A percentile compares a stretch with the other conserved stretches of the same genome.
Evolutionary conservation across 2,888 invertebrate species (phyloP).

Genomic region (Hoplodrina blanda): DNA sequence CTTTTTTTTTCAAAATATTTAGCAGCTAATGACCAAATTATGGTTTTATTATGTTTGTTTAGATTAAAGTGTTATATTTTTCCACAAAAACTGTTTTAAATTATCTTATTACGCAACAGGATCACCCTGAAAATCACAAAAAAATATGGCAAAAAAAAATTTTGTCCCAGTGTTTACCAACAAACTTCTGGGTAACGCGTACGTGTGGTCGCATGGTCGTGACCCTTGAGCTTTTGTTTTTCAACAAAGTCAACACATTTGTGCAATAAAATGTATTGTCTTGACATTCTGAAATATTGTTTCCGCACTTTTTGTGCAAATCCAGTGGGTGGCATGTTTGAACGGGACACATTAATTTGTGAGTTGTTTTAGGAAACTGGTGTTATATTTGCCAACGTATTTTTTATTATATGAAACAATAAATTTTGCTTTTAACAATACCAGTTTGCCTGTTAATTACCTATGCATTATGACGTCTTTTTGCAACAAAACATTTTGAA

Average conservation of each 20-base stretch:
- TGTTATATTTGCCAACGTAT: conserved; percentile 37
- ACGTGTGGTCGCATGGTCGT: conserved; percentile 87
- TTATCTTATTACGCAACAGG: neutral
- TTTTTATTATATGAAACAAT: conserved; percentile 22
- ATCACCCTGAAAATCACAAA: neutral
- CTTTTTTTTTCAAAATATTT: neutral
- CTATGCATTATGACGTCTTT: neutral
- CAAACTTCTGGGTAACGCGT: conserved; percentile 65
- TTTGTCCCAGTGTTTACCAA: conserved; percentile 31
- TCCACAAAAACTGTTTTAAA: neutral
- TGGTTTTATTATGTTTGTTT: too few relatives aligned
- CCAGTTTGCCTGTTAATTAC: conserved; percentile 12
- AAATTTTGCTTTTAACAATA: conserved; percentile 42
- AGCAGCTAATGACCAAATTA: too few relatives aligned
- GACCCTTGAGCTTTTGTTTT: conserved; percentile 68
- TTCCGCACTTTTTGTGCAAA: conserved; percentile 60
- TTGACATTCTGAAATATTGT: conserved; percentile 67
- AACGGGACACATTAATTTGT: conserved; percentile 38
- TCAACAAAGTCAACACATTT: conserved; percentile 77
- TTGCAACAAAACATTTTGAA: conserved; percentile 20
- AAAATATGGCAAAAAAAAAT: neutral
- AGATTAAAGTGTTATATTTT: too few relatives aligned
- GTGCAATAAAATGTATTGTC: conserved; percentile 70
- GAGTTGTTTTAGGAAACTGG: conserved; percentile 52
- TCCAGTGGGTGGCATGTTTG: conserved; percentile 58